Evolutionary conservation across 2,113 vertebrate species (phyloP).

Genomic region (Tenrec ecaudatus): DNA sequence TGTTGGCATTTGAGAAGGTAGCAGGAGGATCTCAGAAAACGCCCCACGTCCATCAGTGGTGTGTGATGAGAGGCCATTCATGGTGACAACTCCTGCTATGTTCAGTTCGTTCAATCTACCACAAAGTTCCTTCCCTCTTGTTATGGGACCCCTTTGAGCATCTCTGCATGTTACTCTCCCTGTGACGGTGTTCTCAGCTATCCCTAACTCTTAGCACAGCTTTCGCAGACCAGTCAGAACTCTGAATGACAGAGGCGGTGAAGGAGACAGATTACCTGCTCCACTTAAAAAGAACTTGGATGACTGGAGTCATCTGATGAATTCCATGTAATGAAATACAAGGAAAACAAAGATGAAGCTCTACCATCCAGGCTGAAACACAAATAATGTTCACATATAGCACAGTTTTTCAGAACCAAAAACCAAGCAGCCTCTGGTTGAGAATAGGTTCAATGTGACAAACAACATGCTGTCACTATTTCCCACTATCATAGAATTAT

Average conservation of each 20-base stretch:
- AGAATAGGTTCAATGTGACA: rapidly evolving
- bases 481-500: background rate
- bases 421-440: background rate
- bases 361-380: background rate
- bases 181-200: background rate
- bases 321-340: background rate
- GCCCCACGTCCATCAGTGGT: rapidly evolving
- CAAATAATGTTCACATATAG: no score
- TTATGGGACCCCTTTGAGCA: no score
- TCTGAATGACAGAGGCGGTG: background rate
- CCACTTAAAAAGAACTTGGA: background rate
- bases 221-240: background rate
- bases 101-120: background rate
- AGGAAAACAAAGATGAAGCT: background rate
- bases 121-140: background rate
- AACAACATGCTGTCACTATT: background rate
- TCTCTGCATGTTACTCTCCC: background rate
- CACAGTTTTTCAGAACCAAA: background rate
- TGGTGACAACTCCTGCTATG: no score
- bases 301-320: background rate
- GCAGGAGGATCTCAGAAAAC: background rate
- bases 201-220: background rate
- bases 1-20: background rate
- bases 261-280: background rate
- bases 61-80: background rate